phyloP scores from a whole-genome alignment of 23 tunicate species.

The Trididemnum nubilum region DNA sequence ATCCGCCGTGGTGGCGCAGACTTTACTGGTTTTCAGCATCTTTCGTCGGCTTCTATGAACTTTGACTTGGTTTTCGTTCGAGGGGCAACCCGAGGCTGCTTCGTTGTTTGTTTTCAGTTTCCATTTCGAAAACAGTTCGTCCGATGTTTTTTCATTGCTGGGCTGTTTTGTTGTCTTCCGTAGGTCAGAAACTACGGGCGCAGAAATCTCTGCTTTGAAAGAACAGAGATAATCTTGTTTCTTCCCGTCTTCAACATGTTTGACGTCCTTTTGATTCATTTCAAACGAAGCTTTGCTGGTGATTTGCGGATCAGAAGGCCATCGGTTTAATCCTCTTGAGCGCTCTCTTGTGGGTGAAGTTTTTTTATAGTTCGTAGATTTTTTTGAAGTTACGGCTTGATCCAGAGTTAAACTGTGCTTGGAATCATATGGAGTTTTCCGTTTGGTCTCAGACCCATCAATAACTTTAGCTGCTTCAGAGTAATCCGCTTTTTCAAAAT shows the following conservation, averaged over 20 bases:
- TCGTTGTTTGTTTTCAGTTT: background rate
- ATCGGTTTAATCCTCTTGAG: too few relatives aligned
- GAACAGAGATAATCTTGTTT: background rate
- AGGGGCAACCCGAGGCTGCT: background rate
- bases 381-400: too few relatives aligned
- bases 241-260: background rate
- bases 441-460: too few relatives aligned
- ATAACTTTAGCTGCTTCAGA: too few relatives aligned
- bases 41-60: slow-evolving; percentile 28
- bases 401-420: too few relatives aligned
- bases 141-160: background rate
- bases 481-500: too few relatives aligned
- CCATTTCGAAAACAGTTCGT: slow-evolving; percentile 6
- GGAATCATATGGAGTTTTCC: too few relatives aligned
- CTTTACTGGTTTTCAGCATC: slow-evolving; percentile 21
- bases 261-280: too few relatives aligned
- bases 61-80: slow-evolving; percentile 4
- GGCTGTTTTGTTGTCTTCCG: background rate
- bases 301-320: background rate
- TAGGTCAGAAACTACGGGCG: background rate
- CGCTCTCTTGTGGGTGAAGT: too few relatives aligned
- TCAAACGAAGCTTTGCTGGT: background rate
- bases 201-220: background rate
- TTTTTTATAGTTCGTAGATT: too few relatives aligned
- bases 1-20: background rate